phyloP scores from a whole-genome alignment of 2,888 invertebrate genomes.

The Papilio elwesi region DNA sequence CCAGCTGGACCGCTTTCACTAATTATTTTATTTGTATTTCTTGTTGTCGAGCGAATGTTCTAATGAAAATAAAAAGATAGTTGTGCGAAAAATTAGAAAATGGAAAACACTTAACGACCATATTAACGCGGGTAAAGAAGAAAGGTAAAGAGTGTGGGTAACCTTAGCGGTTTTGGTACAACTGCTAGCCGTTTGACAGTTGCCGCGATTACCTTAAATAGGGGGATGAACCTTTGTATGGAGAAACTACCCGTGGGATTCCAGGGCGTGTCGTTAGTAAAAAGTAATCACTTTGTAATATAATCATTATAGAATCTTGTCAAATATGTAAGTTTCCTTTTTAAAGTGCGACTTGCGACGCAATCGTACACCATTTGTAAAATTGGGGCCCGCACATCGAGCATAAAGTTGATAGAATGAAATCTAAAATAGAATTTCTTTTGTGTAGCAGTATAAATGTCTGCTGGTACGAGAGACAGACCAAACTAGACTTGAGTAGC shows the following conservation, averaged over 20 bases:
- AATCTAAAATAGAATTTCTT: constrained; percentile 21
- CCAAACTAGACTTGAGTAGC: constrained; percentile 29
- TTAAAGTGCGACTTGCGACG: too few species aligned
- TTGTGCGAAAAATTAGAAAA: too few species aligned
- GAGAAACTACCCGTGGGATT: too few species aligned
- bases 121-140: not conserved
- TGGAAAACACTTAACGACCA: not conserved
- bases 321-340: not conserved
- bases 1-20: too few species aligned
- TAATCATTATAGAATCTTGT: not conserved
- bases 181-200: too few species aligned
- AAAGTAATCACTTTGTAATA: not conserved
- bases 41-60: too few species aligned
- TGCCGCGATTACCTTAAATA: too few species aligned
- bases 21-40: too few species aligned
- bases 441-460: constrained; percentile 19
- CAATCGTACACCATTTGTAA: constrained; percentile 11
- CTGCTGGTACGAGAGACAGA: constrained; percentile 17
- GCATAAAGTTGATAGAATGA: constrained; percentile 23
- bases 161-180: too few species aligned
- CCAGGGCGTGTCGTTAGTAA: too few species aligned
- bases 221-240: too few species aligned
- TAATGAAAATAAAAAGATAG: too few species aligned
- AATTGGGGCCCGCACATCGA: not conserved
- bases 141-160: not conserved